A percentile compares a stretch with the other conserved stretches of the same genome.
These are phyloP conservation scores for Xiphorhynchus erythropygius DNA, from an alignment of 2,797 vertebrate species.

Conservation along the genomic window DNA sequence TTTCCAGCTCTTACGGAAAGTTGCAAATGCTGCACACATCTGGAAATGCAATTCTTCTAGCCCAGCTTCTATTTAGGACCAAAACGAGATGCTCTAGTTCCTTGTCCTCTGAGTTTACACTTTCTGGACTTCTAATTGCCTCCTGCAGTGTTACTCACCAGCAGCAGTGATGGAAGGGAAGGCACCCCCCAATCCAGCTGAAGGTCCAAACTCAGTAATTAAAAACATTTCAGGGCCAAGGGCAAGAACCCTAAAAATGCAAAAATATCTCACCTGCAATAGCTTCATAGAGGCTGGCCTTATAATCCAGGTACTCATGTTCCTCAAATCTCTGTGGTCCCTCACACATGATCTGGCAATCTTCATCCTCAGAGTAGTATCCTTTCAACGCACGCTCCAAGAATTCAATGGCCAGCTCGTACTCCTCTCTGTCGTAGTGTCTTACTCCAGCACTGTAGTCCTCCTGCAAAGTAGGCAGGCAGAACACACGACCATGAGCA, in stretches of 20 bases:
- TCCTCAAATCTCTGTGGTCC: conserved; percentile 89
- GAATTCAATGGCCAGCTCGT: conserved; percentile 76
- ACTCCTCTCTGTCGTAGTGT: conserved; percentile 85
- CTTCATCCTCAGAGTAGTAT: conserved; percentile 87
- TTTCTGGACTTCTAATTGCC: neutral
- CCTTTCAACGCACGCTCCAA: conserved; percentile 88
- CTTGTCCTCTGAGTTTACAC: neutral
- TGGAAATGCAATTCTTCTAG: neutral
- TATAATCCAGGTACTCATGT: conserved; percentile 85
- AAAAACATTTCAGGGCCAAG: neutral
- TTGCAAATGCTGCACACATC: neutral
- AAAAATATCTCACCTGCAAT: conserved; percentile 86
- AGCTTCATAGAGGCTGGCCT: conserved; percentile 87
- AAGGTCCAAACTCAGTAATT: neutral
- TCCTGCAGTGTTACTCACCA: neutral
- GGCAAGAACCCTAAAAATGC: neutral
- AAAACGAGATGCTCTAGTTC: neutral
- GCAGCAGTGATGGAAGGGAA: neutral
- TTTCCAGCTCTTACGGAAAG: neutral
- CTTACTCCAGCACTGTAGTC: conserved; percentile 84
- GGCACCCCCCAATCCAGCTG: neutral
- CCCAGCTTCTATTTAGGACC: neutral
- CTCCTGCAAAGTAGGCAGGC: conserved; percentile 72
- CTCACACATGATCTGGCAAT: conserved; percentile 89
- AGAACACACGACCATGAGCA: neutral